Evolutionary conservation across 2,113 vertebrate species (phyloP).

Genomic region (Sphyrna mokarran): DNA sequence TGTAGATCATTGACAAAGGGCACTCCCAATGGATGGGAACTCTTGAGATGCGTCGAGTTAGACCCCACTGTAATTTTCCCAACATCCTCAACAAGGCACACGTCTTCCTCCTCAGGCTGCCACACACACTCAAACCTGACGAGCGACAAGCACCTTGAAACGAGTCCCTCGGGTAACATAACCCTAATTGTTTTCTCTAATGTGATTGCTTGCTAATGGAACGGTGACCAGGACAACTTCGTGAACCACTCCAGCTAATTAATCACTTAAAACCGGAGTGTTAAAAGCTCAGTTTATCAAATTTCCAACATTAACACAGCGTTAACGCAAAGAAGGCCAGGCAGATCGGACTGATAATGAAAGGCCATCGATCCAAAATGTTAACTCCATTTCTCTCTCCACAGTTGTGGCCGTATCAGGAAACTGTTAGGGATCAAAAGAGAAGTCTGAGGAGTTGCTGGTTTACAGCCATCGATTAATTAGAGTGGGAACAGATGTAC

Average conservation of each 20-base stretch:
- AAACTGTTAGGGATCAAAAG: background rate
- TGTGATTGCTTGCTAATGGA: background rate
- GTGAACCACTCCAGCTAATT: background rate
- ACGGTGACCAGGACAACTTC: background rate
- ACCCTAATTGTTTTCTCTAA: background rate
- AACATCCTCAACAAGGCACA: background rate
- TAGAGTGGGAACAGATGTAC: background rate
- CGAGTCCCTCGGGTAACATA: background rate
- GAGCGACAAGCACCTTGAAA: background rate
- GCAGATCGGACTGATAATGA: background rate
- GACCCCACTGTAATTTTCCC: background rate
- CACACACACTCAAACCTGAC: background rate
- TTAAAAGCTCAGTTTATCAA: background rate
- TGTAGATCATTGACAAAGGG: background rate
- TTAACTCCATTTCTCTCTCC: background rate
- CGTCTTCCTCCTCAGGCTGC: background rate
- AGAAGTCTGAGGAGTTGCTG: background rate
- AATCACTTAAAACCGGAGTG: background rate
- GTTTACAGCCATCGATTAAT: background rate
- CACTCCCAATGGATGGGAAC: background rate
- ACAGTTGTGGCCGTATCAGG: background rate
- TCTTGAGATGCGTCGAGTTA: background rate
- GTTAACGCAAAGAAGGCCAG: background rate
- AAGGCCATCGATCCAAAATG: background rate
- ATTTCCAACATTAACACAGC: background rate